Base-by-base conservation (phyloP, 64 coral and sea anemone genomes). In the Stylophora pistillata region DNA sequence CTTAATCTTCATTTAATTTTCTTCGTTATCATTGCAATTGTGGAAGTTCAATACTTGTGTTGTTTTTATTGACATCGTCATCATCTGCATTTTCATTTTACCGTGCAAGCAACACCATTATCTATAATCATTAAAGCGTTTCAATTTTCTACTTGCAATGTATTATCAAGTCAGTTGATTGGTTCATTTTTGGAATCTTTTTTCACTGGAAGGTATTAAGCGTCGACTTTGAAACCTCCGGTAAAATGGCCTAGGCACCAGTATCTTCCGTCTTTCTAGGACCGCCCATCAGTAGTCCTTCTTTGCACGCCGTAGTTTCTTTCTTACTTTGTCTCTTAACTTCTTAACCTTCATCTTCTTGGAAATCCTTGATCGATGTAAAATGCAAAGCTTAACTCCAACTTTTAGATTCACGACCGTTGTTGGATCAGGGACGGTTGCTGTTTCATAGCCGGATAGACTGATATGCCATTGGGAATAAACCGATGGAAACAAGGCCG, bases 341-440 rank as follows among this genome's bases (percentile, higher is more conserved):
- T 53, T 72, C 7, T 70, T 86, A 14, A 16, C n/a, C 29, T 72
- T 70, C 5, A 17, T 65, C 13, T 13, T 61, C 41, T 85, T 68
- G 65, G 53, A 34, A 2, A 27, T 37, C 14, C 9, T 72, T 10
- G n/a, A 17, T 7, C 18, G 64, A 13, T 71, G 0, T 66, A 86
- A 28, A 3, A 86, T 86, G 15, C 82, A 86, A 17, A 86, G 82
- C 82, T 69, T 86, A 23, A 86, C 62, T 72, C 82, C 82, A 70
- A 86, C 64, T 72, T 71, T 86, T 15, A 86, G 34, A 10, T 71
- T 72, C 30, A 86, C 71, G 26, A 37, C 82, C 14, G 17, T 86
- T 11, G 82, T 64, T 7, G 82, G 82, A 12, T 52, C n/a, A 72
- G 82, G 82, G 13, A 86, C 20, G 0, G 63, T 21, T 14, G 31